Conservation (phyloP, 1,140 invertebrate species). For the Ylistrum balloti region DNA sequence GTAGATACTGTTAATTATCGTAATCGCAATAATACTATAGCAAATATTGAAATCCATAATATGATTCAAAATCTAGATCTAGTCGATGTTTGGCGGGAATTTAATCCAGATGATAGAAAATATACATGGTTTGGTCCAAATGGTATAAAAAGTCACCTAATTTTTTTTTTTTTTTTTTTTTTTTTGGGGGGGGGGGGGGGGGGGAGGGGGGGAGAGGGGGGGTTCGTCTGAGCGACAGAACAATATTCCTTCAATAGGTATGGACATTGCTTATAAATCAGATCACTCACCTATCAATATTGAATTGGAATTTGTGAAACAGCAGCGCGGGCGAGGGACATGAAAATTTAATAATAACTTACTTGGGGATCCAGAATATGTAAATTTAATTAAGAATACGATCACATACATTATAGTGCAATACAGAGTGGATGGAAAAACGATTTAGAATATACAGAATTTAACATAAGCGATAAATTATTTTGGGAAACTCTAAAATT, state of each 20-base stretch:
- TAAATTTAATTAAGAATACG: not conserved
- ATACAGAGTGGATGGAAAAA: not conserved
- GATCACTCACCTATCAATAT: too few relatives aligned
- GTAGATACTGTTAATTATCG: not conserved
- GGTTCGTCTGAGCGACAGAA: too few relatives aligned
- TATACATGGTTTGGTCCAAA: conserved; percentile 39
- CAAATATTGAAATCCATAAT: not conserved
- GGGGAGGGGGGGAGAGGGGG: too few relatives aligned
- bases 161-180: not conserved
- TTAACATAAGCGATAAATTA: too few relatives aligned
- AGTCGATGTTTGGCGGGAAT: conserved; percentile 36
- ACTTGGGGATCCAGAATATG: not conserved
- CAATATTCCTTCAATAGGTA: too few relatives aligned
- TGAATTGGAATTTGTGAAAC: too few relatives aligned
- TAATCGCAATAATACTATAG: not conserved
- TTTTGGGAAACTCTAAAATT: too few relatives aligned
- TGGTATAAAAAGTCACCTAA: not conserved
- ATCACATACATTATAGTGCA: not conserved
- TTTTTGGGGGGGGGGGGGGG: too few relatives aligned
- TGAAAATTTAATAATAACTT: not conserved
- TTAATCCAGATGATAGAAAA: not conserved
- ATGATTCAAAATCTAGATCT: conserved; percentile 1
- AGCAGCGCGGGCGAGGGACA: too few relatives aligned
- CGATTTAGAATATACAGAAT: too few relatives aligned
- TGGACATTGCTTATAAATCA: too few relatives aligned